Evolutionary conservation across 2,888 invertebrate genomes (phyloP), one percentile per base, ranked within the genome.

Genomic region (Caenorhabditis macrosperma): DNA sequence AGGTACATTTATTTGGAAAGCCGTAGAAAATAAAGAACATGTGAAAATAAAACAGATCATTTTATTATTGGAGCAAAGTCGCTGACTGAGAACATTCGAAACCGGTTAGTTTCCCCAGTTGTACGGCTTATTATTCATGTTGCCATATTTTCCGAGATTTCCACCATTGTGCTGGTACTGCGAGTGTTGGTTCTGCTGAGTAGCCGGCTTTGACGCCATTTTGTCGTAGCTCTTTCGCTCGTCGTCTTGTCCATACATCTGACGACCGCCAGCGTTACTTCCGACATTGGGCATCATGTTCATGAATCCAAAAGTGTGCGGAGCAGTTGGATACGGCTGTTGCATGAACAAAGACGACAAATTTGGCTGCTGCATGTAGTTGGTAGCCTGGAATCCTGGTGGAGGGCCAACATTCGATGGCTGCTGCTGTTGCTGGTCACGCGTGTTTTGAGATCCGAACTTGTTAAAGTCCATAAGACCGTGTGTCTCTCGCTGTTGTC

Each of bases 381-480:
- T 63, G 26, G 60, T 67, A 5, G 81, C 46, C 24, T 72, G 78
- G 78, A 86, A 86, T 4, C 86, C 86, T 33, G 86, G 86, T 59
- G 86, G 86, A 44, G 86, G 86, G 22, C 84, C 84, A 9, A 85
- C 83, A 63, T 71, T 82, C 17, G 84, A 78, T 26, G 81, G 75
- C 71, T 81, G 82, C 50, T 84, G 84, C 57, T 79, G 66, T 20
- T 72, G 82, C 52, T 84, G 82, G 20, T 84, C 82, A 1, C 84
- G 74, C 30, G 46, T 54, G 28, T 38, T 80, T 41, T 84, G 84
- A 10, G 82, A 46, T n/a, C 41, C 50, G 46, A 79, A 85, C 79
- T 83, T 83, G 33, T 83, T 82, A 30, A 77, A 60, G 59, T 84
- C 81, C 72, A 83, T 83, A 22, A 83, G 66, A 1, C 67, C 63